Conservation (phyloP, 1,140 invertebrate species). For the Tetramorium alpestre region DNA sequence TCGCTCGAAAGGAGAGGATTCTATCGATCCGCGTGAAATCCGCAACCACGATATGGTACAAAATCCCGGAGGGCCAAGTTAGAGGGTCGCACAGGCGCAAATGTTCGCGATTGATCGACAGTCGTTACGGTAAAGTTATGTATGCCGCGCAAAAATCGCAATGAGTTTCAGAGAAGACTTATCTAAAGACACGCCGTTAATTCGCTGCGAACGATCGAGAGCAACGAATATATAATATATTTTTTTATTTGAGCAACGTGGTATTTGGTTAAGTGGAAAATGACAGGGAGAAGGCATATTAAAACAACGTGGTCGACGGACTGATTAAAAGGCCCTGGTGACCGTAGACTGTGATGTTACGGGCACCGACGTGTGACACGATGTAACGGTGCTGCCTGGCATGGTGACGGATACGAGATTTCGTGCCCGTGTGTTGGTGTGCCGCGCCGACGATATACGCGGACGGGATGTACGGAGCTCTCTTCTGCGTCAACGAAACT, state of each 20-base stretch:
- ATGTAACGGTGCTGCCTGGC: slow-evolving; percentile 40
- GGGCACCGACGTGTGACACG: slow-evolving; percentile 20
- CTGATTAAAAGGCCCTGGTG: slow-evolving; percentile 23
- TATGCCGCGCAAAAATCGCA: neutral
- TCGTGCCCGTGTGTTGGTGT: neutral
- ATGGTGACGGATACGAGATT: slow-evolving; percentile 47
- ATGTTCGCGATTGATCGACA: slow-evolving; percentile 1
- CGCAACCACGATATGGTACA: neutral
- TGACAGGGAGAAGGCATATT: slow-evolving; percentile 12
- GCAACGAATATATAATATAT: too few species aligned
- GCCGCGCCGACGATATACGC: neutral
- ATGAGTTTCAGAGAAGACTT: neutral
- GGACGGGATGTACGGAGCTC: neutral
- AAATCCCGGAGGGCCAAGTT: neutral
- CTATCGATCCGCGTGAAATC: slow-evolving; percentile 13
- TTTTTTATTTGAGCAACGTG: neutral
- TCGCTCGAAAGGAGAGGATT: neutral
- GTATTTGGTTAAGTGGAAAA: neutral
- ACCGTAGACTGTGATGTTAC: slow-evolving; percentile 16
- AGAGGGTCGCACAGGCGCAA: neutral
- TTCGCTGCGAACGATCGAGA: neutral
- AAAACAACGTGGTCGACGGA: slow-evolving; percentile 17
- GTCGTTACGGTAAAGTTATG: neutral
- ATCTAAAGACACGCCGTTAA: too few species aligned
- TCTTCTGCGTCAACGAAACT: slow-evolving; percentile 44